These are phyloP conservation scores for Thecophora atra DNA, from an alignment of 2,888 invertebrate species.

Conservation along the genomic window DNA sequence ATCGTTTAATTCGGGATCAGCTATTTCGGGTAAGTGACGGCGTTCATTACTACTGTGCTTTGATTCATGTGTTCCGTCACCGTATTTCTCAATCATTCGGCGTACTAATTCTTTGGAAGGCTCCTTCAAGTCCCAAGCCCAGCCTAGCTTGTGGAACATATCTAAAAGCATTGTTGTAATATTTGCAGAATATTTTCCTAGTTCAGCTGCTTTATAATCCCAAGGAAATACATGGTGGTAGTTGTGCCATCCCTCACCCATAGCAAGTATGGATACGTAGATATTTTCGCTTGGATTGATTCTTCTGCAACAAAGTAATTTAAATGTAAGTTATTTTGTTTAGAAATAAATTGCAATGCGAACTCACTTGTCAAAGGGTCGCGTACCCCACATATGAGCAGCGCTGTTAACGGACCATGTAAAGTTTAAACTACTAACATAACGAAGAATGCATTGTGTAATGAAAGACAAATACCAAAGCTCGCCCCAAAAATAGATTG, in stretches of 20 bases:
- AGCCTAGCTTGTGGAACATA: slow-evolving; percentile 74
- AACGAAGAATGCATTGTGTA: slow-evolving; percentile 76
- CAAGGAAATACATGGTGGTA: slow-evolving; percentile 94
- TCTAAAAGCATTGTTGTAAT: slow-evolving; percentile 77
- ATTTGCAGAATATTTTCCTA: slow-evolving; percentile 76
- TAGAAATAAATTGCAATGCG: slow-evolving; percentile 2
- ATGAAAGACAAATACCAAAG: slow-evolving; percentile 73
- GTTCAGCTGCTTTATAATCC: slow-evolving; percentile 91
- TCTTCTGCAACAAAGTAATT: slow-evolving; percentile 66
- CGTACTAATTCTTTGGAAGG: slow-evolving; percentile 71
- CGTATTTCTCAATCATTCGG: slow-evolving; percentile 70
- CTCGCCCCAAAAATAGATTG: slow-evolving; percentile 78
- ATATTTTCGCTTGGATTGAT: slow-evolving; percentile 84
- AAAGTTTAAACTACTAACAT: slow-evolving; percentile 78
- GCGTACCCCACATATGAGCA: slow-evolving; percentile 81
- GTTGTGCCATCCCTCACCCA: slow-evolving; percentile 94
- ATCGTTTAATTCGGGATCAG: slow-evolving; percentile 60
- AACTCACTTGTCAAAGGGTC: slow-evolving; percentile 77
- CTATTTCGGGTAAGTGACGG: slow-evolving; percentile 58
- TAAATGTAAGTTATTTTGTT: background rate
- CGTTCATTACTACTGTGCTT: slow-evolving; percentile 46
- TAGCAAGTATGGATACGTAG: slow-evolving; percentile 75
- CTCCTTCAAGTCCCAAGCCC: slow-evolving; percentile 80
- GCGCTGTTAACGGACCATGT: slow-evolving; percentile 93
- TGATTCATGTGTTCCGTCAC: slow-evolving; percentile 62